Evolutionary conservation across 35 echinoderm and acorn worm species (phyloP), one percentile per base, ranked within the genome.

Genomic region (Heliocidaris tuberculata): DNA sequence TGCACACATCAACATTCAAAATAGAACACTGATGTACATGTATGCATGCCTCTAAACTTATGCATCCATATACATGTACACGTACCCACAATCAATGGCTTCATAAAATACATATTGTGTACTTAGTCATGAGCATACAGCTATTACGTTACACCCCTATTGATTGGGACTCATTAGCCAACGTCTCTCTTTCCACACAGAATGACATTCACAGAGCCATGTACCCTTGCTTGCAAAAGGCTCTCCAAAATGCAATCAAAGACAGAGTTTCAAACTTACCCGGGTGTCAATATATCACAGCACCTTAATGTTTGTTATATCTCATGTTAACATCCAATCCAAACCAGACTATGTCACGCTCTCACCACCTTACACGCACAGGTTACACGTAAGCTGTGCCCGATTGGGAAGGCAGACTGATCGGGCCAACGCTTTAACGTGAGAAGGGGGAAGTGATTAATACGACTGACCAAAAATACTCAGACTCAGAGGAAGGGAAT

Each of bases 371-470:
- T 7, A 24, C 65, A 78, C 65, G 3, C 65, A 8, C 21, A n/a
- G 65, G 19, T 78, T 78, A 78, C 65, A 78, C 17, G 65, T 78
- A 78, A 78, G 65, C 65, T 78, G 65, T 78, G 65, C 27, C 65
- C 6, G 21, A n/a, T n/a, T 78, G 65, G 65, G 65, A 78, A 6
- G 65, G 65, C 7, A 78, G 65, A 24, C 21, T n/a, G 65, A 78
- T 19, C 7, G 21, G 65, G 21, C 65, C 27, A 78, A 78, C 17
- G 65, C 65, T 78, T 19, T 78, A 78, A 78, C 65, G 65, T 78
- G 65, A 89, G 87, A 89, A 48, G 87, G 87, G 87, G 87, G 87
- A 89, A 89, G 87, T 89, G 87, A 89, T 89, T 89, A 89, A 89
- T 89, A 89, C 31, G 87, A 42, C 65, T 78, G 65, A 78, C 65